A percentile compares a stretch with the other conserved stretches of the same genome.
phyloP scores from a whole-genome alignment of 1,140 invertebrate species.

The Eupeodes corollae region DNA sequence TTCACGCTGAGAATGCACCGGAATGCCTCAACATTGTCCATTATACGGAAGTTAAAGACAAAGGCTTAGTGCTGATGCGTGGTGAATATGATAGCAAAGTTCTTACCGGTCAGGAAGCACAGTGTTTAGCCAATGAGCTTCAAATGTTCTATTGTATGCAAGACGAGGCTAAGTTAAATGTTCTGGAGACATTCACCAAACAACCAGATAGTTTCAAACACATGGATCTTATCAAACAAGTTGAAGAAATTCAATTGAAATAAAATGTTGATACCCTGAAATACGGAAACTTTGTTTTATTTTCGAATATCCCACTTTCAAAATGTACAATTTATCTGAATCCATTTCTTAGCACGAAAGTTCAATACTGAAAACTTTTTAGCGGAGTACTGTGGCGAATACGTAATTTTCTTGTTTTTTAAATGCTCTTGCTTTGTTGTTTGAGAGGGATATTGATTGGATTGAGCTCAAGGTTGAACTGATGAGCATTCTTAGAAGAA shows the following conservation, averaged over 20 bases:
- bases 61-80: conserved; percentile 73
- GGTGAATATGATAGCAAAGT: conserved; percentile 81
- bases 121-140: conserved; percentile 73
- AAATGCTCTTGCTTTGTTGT: no score
- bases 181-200: conserved; percentile 61
- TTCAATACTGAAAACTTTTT: no score
- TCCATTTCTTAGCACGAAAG: no score
- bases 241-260: conserved; percentile 56
- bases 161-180: conserved; percentile 47
- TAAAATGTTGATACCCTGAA: no score
- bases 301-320: no score
- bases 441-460: no score
- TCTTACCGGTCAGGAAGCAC: conserved; percentile 63
- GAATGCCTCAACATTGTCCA: conserved; percentile 76
- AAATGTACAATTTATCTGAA: no score
- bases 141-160: conserved; percentile 71
- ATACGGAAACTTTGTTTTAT: no score
- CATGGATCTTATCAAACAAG: conserved; percentile 67
- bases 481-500: no score
- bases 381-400: no score
- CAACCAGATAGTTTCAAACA: conserved; percentile 68
- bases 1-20: conserved; percentile 83
- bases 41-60: conserved; percentile 68
- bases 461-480: no score
- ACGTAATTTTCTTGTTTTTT: no score